Percentiles rank a stretch among this genome's conserved stretches.
Conservation (phyloP, 1,140 invertebrate genomes). For the Drosophila burlai region DNA sequence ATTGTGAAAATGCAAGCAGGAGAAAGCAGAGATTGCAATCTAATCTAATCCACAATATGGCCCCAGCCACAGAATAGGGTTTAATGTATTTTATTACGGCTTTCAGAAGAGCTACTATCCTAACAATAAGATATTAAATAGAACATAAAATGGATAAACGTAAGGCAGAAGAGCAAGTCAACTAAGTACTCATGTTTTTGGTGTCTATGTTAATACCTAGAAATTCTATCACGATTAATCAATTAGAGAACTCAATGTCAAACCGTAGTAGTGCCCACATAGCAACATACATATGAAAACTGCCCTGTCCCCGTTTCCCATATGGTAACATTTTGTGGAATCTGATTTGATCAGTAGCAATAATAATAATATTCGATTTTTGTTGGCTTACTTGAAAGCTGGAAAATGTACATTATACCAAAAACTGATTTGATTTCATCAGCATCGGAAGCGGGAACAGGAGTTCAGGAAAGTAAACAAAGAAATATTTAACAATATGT, state of each 20-base stretch:
- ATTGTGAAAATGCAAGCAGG: slow-evolving; percentile 55
- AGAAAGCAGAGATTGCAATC: slow-evolving; percentile 27
- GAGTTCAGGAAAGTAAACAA: slow-evolving; percentile 1
- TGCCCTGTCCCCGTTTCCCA: slow-evolving; percentile 1
- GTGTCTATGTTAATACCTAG: slow-evolving; percentile 81
- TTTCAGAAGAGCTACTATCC: slow-evolving; percentile 53
- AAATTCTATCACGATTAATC: slow-evolving; percentile 72
- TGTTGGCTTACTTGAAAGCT: background rate
- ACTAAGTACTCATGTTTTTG: slow-evolving; percentile 74
- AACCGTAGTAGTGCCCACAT: slow-evolving; percentile 61
- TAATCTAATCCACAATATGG: slow-evolving; percentile 56
- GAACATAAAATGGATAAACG: background rate
- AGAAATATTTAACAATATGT: slow-evolving; percentile 51
- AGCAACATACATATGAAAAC: slow-evolving; percentile 33
- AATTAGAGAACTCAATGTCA: slow-evolving; percentile 75
- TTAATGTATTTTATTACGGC: slow-evolving; percentile 50
- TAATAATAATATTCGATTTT: background rate
- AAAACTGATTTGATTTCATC: background rate
- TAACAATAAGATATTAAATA: slow-evolving; percentile 41
- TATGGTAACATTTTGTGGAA: background rate
- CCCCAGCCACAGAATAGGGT: slow-evolving; percentile 62
- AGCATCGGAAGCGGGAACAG: slow-evolving; percentile 10
- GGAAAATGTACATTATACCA: slow-evolving; percentile 3
- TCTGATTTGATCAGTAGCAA: slow-evolving; percentile 1
- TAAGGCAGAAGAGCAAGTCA: slow-evolving; percentile 7